Base-by-base conservation (phyloP, 2,797 vertebrate genomes). In the Bryconaethiops microstoma region DNA sequence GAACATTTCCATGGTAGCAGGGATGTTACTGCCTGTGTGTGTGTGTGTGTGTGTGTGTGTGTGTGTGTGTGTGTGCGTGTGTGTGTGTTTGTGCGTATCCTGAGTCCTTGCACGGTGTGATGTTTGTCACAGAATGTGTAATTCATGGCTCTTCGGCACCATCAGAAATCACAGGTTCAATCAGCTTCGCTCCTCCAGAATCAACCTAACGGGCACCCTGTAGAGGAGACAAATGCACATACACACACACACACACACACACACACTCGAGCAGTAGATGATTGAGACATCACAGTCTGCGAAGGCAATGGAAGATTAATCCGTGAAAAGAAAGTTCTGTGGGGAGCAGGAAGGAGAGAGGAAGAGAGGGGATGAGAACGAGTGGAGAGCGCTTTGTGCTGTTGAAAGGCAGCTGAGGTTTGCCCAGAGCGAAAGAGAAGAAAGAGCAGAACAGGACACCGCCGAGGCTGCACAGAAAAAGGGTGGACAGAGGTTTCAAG, bases 291-390 rank as follows among this genome's bases (percentile, higher is more conserved):
- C 88, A 87, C 88, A 90, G 87, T 83, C 90, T 91, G 90, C 86
- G 88, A 88, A 89, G 88, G 90, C 90, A 86, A 82, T 77, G 87
- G 88, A 86, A 86, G 90, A 85, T 86, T 93, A 92, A 93, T 93
- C 91, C 87, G 86, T 92, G 91, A 92, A 92, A 93, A 92, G 89
- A 93, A 91, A 92, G 90, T 91, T 88, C 84, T 90, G 88, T 91
- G 77, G 85, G 88, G 91, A 90, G 88, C 88, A 39, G 42, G 39
- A 74, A 35, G 16, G 48, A 71, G 50, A 29, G 69, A 54, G 48
- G 89, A 88, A 88, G 42, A 25, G 48, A 13, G 23, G 29, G 50
- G 19, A 29, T 14, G 69, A 29, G 50, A 55, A 29, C 1, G 5
- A 8, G 68, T 88, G 74, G 84, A 84, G 85, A 82, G 42, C 40